These are phyloP conservation scores for Equus quagga DNA, from an alignment of 2,113 vertebrate genomes.

Conservation along the genomic window DNA sequence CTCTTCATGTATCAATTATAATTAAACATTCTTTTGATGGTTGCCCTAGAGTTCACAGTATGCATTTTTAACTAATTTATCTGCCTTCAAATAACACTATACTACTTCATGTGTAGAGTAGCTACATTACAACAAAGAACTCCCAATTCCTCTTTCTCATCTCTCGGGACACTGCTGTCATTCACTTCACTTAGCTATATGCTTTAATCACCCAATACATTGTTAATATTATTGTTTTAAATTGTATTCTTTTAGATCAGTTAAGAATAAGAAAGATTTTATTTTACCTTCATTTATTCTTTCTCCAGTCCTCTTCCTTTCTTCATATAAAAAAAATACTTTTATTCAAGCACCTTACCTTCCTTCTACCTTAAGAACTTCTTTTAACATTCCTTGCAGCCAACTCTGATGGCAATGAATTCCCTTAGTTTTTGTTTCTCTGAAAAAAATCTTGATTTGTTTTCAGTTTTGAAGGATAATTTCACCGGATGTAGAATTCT, in stretches of 20 bases:
- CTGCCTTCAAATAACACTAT: not conserved
- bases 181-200: not conserved
- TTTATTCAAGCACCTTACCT: not conserved
- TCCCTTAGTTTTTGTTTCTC: not conserved
- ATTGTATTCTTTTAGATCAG: not conserved
- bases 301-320: not conserved
- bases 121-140: not conserved
- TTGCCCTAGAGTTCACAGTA: not conserved
- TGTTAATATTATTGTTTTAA: not conserved
- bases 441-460: not conserved
- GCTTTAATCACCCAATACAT: not conserved
- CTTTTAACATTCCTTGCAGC: not conserved
- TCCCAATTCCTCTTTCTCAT: not conserved
- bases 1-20: not conserved
- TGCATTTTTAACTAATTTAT: not conserved
- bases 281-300: not conserved
- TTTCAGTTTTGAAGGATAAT: not conserved
- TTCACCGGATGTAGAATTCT: not conserved
- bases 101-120: not conserved
- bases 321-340: not conserved
- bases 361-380: not conserved
- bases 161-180: not conserved
- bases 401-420: not conserved
- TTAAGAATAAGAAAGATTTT: not conserved
- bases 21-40: not conserved